phyloP scores from a whole-genome alignment of 2,888 invertebrate species.

The Toxonevra muliebris region DNA sequence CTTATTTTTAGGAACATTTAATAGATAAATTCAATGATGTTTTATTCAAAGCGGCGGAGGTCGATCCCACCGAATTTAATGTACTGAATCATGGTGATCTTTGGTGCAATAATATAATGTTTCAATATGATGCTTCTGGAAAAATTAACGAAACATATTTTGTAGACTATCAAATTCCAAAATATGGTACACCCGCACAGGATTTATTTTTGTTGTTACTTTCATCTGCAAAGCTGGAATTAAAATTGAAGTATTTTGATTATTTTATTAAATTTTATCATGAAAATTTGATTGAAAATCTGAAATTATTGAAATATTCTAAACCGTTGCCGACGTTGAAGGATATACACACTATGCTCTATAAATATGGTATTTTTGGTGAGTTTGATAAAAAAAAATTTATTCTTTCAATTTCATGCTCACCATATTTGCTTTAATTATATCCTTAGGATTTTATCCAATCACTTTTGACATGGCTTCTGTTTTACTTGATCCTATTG shows the following conservation, averaged over 20 bases:
- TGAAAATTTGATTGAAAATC: slow-evolving; percentile 47
- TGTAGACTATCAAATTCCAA: slow-evolving; percentile 52
- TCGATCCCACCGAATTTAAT: slow-evolving; percentile 50
- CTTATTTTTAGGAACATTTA: slow-evolving; percentile 26
- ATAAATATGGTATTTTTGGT: slow-evolving; percentile 47
- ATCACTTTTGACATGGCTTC: slow-evolving; percentile 34
- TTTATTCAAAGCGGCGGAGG: slow-evolving; percentile 18
- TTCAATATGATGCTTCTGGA: slow-evolving; percentile 46
- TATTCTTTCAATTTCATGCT: not conserved
- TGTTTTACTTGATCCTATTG: slow-evolving; percentile 47
- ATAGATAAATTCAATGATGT: slow-evolving; percentile 32
- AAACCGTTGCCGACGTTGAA: slow-evolving; percentile 45
- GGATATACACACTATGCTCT: slow-evolving; percentile 43
- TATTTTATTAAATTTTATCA: slow-evolving; percentile 55
- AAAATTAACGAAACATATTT: slow-evolving; percentile 46
- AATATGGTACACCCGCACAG: slow-evolving; percentile 48
- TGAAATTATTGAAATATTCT: slow-evolving; percentile 48
- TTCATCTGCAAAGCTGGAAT: slow-evolving; percentile 49
- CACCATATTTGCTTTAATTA: no score
- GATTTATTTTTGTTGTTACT: slow-evolving; percentile 53
- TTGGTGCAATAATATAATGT: slow-evolving; percentile 58
- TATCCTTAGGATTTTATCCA: slow-evolving; percentile 13
- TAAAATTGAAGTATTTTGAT: slow-evolving; percentile 51
- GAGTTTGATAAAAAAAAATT: slow-evolving; percentile 1
- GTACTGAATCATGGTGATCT: slow-evolving; percentile 52